phyloP scores from a whole-genome alignment of 2,797 vertebrate species.

The Halcyon smyrnensis region DNA sequence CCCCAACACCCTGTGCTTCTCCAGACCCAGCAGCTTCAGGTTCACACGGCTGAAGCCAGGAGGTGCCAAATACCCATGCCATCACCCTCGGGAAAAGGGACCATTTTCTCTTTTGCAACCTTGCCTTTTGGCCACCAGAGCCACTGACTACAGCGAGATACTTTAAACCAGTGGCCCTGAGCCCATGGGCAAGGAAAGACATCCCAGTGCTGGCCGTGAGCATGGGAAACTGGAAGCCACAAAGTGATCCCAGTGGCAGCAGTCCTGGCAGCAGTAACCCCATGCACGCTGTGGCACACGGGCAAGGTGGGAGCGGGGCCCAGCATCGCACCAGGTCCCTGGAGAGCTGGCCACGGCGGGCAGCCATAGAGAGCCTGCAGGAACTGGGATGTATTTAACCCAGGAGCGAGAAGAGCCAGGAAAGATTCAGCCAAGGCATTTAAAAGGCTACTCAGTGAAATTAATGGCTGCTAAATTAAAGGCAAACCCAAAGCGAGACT shows the following conservation, averaged over 20 bases:
- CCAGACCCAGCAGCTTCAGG: neutral
- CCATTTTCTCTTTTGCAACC: neutral
- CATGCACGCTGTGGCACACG: accelerated
- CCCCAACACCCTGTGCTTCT: neutral
- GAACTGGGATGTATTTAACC: neutral
- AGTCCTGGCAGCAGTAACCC: accelerated
- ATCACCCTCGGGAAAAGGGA: neutral
- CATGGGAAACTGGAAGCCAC: neutral
- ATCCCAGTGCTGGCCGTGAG: neutral
- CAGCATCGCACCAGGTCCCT: neutral
- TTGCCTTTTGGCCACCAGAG: neutral
- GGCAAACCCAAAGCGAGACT: neutral
- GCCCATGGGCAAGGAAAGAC: neutral
- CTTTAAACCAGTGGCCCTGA: neutral
- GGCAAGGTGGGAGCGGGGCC: neutral
- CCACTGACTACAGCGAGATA: neutral
- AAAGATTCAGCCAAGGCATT: neutral
- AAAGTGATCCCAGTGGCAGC: accelerated
- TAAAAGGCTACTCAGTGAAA: constrained; percentile 34
- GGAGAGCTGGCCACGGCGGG: neutral
- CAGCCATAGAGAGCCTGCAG: neutral
- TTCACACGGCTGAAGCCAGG: accelerated
- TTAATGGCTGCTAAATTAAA: constrained; percentile 9
- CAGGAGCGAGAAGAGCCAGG: neutral
- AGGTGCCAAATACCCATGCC: accelerated